Conservation (phyloP, 2,113 vertebrate genomes). For the Isichthys henryi region DNA sequence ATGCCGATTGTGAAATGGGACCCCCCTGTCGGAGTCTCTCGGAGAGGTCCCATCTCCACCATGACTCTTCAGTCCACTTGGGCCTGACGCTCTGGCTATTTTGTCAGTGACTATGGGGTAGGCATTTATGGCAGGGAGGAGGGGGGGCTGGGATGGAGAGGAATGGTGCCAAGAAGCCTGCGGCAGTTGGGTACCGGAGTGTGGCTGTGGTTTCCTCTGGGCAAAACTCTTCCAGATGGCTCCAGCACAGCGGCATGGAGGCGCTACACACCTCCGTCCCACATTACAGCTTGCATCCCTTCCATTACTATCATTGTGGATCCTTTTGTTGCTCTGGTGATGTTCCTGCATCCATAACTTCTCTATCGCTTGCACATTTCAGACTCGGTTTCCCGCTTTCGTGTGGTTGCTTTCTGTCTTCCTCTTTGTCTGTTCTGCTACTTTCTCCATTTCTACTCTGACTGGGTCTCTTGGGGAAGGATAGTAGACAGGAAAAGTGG, state of each 20-base stretch:
- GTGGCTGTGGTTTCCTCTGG: not conserved
- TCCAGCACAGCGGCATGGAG: not conserved
- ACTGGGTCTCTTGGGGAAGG: conserved; percentile 61
- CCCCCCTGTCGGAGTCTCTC: not conserved
- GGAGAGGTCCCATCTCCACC: not conserved
- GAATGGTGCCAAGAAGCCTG: not conserved
- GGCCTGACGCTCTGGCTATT: not conserved
- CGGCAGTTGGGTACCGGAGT: not conserved
- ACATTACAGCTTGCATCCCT: not conserved
- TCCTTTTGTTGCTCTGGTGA: not conserved
- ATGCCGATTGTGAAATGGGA: too few species aligned
- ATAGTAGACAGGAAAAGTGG: conserved; percentile 66
- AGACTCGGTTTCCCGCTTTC: not conserved
- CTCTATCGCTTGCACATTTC: not conserved
- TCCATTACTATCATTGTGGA: not conserved
- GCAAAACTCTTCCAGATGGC: not conserved
- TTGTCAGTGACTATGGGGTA: not conserved
- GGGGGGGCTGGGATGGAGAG: not conserved
- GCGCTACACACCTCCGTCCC: not conserved
- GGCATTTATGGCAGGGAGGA: not conserved
- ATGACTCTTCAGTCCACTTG: not conserved
- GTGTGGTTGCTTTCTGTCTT: conserved; percentile 30
- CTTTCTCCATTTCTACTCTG: conserved; percentile 44
- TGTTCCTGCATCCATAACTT: not conserved
- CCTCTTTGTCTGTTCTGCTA: conserved; percentile 13